phyloP scores from a whole-genome alignment of 64 coral and sea anemone genomes.

The Stichodactyla helianthus region DNA sequence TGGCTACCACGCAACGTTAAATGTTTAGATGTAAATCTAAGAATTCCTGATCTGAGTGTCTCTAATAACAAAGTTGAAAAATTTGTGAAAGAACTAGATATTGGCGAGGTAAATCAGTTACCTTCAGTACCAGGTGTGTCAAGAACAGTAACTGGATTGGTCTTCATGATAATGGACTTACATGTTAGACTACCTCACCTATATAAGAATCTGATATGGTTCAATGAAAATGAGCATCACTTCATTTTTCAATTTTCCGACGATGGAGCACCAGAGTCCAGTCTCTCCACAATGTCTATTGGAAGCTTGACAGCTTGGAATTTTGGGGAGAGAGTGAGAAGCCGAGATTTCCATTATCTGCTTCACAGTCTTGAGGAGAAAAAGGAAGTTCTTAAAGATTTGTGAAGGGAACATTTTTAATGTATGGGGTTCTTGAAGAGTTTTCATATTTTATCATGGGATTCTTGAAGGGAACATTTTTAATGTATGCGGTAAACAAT shows the following conservation, averaged over 20 bases:
- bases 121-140: conserved; percentile 23
- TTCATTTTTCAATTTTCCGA: conserved; percentile 43
- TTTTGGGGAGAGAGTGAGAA: conserved; percentile 16
- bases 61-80: conserved; percentile 24
- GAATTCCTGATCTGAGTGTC: neutral
- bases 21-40: neutral
- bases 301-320: conserved; percentile 31
- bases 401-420: conserved; percentile 8
- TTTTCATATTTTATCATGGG: no score
- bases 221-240: conserved; percentile 20
- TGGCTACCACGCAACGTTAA: conserved; percentile 47
- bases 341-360: conserved; percentile 27
- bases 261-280: conserved; percentile 36
- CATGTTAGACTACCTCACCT: conserved; percentile 8
- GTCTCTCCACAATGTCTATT: conserved; percentile 17
- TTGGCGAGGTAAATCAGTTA: conserved; percentile 13
- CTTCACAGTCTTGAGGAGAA: conserved; percentile 18
- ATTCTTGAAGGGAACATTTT: conserved; percentile 7
- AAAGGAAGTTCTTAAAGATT: neutral
- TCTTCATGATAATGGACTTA: conserved; percentile 45
- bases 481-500: neutral
- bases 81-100: conserved; percentile 19
- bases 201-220: conserved; percentile 7
- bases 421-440: neutral
- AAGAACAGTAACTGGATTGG: conserved; percentile 15